These are phyloP conservation scores for Dasyurus viverrinus DNA, from an alignment of 2,113 vertebrate species.

Conservation along the genomic window DNA sequence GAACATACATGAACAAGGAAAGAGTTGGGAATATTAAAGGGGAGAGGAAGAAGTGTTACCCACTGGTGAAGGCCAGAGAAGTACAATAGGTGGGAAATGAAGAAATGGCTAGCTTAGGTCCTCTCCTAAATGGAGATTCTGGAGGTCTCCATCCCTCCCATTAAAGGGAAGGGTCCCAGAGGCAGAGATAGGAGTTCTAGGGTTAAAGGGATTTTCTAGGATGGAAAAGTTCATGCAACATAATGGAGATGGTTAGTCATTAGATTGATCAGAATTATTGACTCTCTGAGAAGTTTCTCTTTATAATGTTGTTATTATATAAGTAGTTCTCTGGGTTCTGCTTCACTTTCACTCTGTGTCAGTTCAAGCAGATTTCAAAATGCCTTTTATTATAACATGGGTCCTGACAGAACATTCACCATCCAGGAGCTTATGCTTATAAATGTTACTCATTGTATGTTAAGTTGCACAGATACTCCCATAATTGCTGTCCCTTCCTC, in stretches of 20 bases:
- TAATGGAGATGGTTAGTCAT: neutral
- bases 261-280: neutral
- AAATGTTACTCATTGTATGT: neutral
- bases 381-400: neutral
- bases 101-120: neutral
- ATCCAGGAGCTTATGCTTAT: neutral
- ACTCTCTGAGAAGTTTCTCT: neutral
- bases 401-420: neutral
- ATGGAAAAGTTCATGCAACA: neutral
- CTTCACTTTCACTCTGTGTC: neutral
- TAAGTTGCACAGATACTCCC: neutral
- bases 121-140: neutral
- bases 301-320: neutral
- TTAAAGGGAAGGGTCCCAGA: neutral
- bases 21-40: neutral
- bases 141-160: neutral
- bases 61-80: neutral
- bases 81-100: neutral
- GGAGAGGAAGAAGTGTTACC: neutral
- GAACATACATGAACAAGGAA: neutral
- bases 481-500: neutral
- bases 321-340: neutral
- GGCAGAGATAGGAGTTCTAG: neutral
- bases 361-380: neutral
- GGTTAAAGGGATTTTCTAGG: neutral